Conservation (phyloP, 2,113 vertebrate species). For the Labeo rohita region DNA sequence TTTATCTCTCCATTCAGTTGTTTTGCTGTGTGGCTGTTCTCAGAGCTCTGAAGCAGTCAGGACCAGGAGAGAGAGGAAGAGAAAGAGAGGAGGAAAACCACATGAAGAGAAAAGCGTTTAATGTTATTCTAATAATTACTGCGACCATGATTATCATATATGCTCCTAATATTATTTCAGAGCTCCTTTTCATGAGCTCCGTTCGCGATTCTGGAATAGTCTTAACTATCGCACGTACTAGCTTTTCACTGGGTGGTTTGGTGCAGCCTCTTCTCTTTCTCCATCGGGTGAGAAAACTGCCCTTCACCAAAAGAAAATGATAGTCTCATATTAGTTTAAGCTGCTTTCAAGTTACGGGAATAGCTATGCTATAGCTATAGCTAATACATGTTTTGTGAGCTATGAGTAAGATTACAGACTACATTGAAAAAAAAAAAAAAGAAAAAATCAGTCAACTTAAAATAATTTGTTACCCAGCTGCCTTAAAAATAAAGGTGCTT, state of each 20-base stretch:
- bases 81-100: neutral
- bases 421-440: no score
- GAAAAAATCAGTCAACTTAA: no score
- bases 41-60: constrained; percentile 24
- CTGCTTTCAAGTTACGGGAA: neutral
- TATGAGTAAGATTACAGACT: no score
- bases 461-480: no score
- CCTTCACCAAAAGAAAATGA: neutral
- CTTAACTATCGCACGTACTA: fast-evolving
- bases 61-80: constrained; percentile 15
- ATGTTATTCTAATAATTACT: constrained; percentile 28
- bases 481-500: no score
- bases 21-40: neutral
- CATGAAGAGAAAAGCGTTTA: constrained; percentile 40
- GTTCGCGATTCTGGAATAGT: neutral
- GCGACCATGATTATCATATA: neutral
- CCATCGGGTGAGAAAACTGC: neutral
- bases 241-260: neutral
- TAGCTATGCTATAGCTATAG: no score
- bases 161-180: neutral
- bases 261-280: constrained; percentile 31
- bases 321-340: no score
- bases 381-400: no score
- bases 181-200: neutral
- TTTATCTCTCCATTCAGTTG: constrained; percentile 8